Evolutionary conservation across 2,113 vertebrate species (phyloP).

Genomic region (Limanda limanda): DNA sequence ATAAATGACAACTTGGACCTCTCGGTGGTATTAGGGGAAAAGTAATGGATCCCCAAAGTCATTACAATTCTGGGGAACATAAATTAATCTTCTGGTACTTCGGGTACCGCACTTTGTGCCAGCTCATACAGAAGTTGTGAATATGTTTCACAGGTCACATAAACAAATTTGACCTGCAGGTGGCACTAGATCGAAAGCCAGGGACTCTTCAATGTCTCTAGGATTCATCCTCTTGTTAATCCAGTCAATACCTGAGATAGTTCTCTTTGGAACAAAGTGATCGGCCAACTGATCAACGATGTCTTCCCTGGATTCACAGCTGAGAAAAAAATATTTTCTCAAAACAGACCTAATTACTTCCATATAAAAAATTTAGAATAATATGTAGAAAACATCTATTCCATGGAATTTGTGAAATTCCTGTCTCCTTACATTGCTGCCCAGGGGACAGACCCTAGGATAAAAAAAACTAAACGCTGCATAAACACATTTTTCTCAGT

Average conservation of each 20-base stretch:
- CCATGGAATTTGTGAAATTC: slow-evolving; percentile 6
- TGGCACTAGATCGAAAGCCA: background rate
- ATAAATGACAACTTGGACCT: too few species aligned
- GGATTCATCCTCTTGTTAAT: background rate
- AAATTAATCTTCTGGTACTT: background rate
- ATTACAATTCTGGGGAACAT: background rate
- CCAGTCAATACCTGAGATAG: background rate
- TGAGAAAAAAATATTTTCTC: background rate
- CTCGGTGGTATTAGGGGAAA: too few species aligned
- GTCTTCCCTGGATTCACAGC: background rate
- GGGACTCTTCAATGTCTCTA: too few species aligned
- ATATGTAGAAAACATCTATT: background rate
- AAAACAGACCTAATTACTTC: background rate
- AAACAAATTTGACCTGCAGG: background rate
- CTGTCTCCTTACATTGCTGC: slow-evolving; percentile 24
- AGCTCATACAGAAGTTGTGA: too few species aligned
- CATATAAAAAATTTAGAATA: background rate
- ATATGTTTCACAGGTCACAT: too few species aligned
- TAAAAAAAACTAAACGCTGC: slow-evolving; percentile 35
- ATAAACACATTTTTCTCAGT: slow-evolving; percentile 60
- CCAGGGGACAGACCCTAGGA: slow-evolving; percentile 34
- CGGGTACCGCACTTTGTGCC: background rate
- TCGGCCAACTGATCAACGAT: background rate
- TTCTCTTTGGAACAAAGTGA: too few species aligned
- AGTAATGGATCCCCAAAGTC: too few species aligned